A percentile compares a stretch with the other conserved stretches of the same genome.
Evolutionary conservation across 2,797 vertebrate species (phyloP).

Genomic region (Nothura maculosa): DNA sequence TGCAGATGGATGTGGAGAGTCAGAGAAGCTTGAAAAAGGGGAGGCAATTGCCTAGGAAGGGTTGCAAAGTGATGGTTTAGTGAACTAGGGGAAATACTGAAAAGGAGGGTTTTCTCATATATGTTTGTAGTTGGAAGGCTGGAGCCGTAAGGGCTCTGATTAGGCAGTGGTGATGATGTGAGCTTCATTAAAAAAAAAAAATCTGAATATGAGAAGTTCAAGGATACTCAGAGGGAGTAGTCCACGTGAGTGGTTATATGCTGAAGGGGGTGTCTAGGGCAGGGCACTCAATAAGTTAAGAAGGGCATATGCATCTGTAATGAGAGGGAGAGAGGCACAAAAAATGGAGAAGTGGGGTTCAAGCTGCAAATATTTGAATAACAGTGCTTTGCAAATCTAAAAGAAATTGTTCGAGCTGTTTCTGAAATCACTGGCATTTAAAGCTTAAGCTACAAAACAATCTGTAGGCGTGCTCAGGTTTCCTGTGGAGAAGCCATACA

Average conservation of each 20-base stretch:
- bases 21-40: background rate
- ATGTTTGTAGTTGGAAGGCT: background rate
- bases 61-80: background rate
- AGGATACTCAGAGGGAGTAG: background rate
- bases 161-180: background rate
- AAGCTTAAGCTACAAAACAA: background rate
- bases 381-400: background rate
- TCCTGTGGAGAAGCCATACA: background rate
- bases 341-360: background rate
- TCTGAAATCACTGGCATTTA: background rate
- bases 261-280: fast-evolving
- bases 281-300: background rate
- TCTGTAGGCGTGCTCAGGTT: background rate
- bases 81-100: background rate
- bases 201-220: background rate
- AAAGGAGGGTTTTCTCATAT: background rate
- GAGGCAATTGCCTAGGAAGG: background rate
- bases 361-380: background rate
- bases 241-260: background rate
- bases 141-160: background rate
- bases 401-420: background rate
- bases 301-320: fast-evolving
- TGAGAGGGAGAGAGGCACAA: fast-evolving
- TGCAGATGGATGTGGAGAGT: background rate
- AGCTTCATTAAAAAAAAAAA: background rate